Conservation (phyloP, 2,797 vertebrate species). For the Clarias platycephalus region DNA sequence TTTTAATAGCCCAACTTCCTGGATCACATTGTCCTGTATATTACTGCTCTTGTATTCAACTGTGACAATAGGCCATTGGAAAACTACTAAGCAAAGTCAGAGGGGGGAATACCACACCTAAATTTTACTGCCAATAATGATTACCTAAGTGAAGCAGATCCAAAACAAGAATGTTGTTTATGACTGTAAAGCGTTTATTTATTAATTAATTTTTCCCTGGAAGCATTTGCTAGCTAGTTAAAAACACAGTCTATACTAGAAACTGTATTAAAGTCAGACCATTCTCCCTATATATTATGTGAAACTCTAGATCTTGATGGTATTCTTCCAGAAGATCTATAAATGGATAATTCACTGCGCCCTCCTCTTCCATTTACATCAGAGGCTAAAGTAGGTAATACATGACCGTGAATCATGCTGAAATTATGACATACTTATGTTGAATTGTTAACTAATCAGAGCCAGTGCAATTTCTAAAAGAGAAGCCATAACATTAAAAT, state of each 20-base stretch:
- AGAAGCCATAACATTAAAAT: too few species aligned
- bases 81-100: slow-evolving; percentile 24
- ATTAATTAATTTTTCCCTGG: neutral
- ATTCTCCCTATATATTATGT: neutral
- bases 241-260: neutral
- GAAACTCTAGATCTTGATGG: neutral
- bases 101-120: slow-evolving; percentile 35
- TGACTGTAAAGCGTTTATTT: neutral
- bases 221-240: neutral
- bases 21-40: slow-evolving; percentile 5
- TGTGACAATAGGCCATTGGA: slow-evolving; percentile 22
- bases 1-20: slow-evolving; percentile 18
- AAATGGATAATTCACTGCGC: neutral
- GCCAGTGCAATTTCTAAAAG: neutral
- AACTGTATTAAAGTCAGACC: neutral
- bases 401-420: neutral
- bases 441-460: neutral
- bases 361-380: neutral
- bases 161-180: neutral
- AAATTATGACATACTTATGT: neutral
- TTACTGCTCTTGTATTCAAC: neutral
- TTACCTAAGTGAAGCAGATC: slow-evolving; percentile 20
- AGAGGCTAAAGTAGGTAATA: neutral
- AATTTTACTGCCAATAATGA: slow-evolving; percentile 37
- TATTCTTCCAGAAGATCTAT: neutral